phyloP scores from a whole-genome alignment of 2,797 vertebrate species.

The Centropyge bicolor region DNA sequence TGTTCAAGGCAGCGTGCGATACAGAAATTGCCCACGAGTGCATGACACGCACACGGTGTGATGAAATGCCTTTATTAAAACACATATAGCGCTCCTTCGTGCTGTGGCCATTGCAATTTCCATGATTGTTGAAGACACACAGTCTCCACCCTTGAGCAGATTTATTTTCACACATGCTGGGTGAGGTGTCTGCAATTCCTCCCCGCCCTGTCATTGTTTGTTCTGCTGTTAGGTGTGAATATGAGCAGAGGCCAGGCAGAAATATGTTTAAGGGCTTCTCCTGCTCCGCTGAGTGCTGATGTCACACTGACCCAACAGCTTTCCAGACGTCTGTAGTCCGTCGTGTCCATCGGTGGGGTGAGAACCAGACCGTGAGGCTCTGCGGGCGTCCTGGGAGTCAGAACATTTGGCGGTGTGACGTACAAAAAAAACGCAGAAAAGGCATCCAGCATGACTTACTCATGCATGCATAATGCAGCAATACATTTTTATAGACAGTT shows the following conservation, averaged over 20 bases:
- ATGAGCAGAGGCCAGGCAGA: conserved; percentile 80
- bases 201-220: conserved; percentile 86
- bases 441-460: conserved; percentile 57
- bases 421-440: conserved; percentile 47
- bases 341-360: conserved; percentile 56
- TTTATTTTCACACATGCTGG: conserved; percentile 89
- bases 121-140: conserved; percentile 84
- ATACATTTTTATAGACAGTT: conserved; percentile 47
- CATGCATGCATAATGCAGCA: conserved; percentile 61
- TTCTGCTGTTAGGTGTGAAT: conserved; percentile 86
- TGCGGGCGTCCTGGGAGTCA: conserved; percentile 50
- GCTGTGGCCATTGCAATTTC: conserved; percentile 81
- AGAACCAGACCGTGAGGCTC: conserved; percentile 61
- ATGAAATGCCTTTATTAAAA: conserved; percentile 81
- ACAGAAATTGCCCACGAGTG: conserved; percentile 40
- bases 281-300: conserved; percentile 67
- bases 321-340: conserved; percentile 74
- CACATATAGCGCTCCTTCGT: conserved; percentile 64
- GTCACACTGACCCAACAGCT: conserved; percentile 75
- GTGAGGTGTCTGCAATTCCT: conserved; percentile 87
- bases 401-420: conserved; percentile 60
- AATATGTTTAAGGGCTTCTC: conserved; percentile 69
- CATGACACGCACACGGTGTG: conserved; percentile 66
- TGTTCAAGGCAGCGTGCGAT: conserved; percentile 47
- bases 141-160: conserved; percentile 84